A percentile compares a stretch with the other conserved stretches of the same genome.
phyloP scores from a whole-genome alignment of 1,140 invertebrate species.

The Heterodera carotae region DNA sequence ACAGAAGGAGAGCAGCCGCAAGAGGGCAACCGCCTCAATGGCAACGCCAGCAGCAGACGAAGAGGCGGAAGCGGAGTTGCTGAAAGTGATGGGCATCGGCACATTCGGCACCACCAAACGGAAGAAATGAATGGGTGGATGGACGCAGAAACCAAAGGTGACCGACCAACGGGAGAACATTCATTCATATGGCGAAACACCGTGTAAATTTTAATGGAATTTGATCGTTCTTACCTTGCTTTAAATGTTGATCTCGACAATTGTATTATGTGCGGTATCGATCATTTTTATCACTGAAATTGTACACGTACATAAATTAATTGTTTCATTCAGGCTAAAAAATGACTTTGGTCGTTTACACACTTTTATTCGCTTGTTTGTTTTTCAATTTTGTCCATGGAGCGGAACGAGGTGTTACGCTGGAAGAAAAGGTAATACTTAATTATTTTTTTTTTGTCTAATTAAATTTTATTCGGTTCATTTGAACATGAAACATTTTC shows the following conservation, averaged over 20 bases:
- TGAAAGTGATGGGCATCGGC: slow-evolving; percentile 93
- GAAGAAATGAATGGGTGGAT: slow-evolving; percentile 44
- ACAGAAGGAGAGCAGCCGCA: slow-evolving; percentile 70
- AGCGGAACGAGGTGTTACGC: slow-evolving; percentile 9
- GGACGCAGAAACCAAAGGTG: not conserved
- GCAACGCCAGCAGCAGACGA: not conserved
- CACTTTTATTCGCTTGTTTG: not conserved
- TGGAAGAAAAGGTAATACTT: slow-evolving; percentile 28
- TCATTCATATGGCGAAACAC: no score
- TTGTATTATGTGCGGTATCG: no score
- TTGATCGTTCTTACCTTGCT: no score
- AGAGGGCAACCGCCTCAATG: slow-evolving; percentile 68
- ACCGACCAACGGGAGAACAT: no score
- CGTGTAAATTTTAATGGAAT: no score
- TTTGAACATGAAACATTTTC: no score
- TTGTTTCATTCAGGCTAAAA: no score
- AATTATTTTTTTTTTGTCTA: not conserved
- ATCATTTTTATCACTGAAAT: no score
- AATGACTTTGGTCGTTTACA: not conserved
- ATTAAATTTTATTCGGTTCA: no score
- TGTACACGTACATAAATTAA: no score
- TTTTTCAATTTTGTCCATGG: slow-evolving; percentile 11
- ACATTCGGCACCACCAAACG: slow-evolving; percentile 91
- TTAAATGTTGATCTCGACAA: no score
- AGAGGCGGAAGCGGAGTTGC: slow-evolving; percentile 75